Evolutionary conservation across 2,113 vertebrate species (phyloP).

Genomic region (Oplegnathus fasciatus): DNA sequence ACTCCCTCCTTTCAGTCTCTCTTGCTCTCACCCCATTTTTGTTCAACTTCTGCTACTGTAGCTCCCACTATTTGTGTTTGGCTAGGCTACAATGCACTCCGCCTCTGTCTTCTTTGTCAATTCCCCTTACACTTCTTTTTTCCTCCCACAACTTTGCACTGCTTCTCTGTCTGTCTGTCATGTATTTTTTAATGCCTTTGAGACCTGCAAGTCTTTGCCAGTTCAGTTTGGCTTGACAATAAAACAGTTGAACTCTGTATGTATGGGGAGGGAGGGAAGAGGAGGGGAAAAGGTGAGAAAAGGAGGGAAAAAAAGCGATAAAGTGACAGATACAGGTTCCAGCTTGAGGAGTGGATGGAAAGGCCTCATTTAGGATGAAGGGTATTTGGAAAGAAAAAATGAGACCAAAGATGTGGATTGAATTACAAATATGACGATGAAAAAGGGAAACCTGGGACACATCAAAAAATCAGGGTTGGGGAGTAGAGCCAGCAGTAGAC

Average conservation of each 20-base stretch:
- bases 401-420: background rate
- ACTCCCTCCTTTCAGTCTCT: background rate
- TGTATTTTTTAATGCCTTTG: slow-evolving; percentile 73
- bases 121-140: slow-evolving; percentile 38
- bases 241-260: slow-evolving; percentile 64
- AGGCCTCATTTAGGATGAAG: background rate
- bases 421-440: background rate
- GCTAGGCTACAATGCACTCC: slow-evolving; percentile 1
- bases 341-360: background rate
- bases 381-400: background rate
- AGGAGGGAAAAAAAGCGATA: background rate
- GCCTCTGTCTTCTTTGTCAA: slow-evolving; percentile 35
- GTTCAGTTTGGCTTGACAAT: slow-evolving; percentile 70
- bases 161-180: slow-evolving; percentile 62
- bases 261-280: slow-evolving; percentile 6
- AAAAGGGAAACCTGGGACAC: background rate
- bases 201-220: slow-evolving; percentile 56
- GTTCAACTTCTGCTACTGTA: background rate
- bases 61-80: slow-evolving; percentile 30
- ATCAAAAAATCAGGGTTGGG: background rate
- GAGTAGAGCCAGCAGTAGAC: background rate
- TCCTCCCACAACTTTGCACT: slow-evolving; percentile 55
- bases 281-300: background rate
- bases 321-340: slow-evolving; percentile 20
- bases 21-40: background rate